These are phyloP conservation scores for Ctenicera cuprea DNA, from an alignment of 2,888 invertebrate species.

Conservation along the genomic window DNA sequence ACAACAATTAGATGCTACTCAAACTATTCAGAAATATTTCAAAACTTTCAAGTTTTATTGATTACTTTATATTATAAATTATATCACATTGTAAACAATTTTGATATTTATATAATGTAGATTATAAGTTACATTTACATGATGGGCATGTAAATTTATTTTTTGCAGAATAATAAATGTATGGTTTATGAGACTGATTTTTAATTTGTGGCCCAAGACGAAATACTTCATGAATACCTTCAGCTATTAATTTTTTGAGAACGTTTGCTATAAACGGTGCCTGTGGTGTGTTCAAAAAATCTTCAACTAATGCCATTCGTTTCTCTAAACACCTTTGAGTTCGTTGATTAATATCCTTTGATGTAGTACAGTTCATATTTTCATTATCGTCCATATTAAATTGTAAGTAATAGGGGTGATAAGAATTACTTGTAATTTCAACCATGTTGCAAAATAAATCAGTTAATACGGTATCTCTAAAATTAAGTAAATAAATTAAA, in stretches of 20 bases:
- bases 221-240: conserved; percentile 62
- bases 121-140: conserved; percentile 5
- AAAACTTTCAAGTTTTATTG: conserved; percentile 3
- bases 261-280: conserved; percentile 59
- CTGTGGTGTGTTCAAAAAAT: conserved; percentile 60
- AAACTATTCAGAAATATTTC: not conserved
- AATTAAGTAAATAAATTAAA: conserved; percentile 51
- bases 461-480: conserved; percentile 69
- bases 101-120: conserved; percentile 2
- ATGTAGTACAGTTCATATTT: not conserved
- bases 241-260: conserved; percentile 61
- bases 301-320: conserved; percentile 53
- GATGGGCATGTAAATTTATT: conserved; percentile 4
- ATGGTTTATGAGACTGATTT: conserved; percentile 9
- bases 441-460: conserved; percentile 61
- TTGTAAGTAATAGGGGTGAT: conserved; percentile 64
- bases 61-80: not conserved
- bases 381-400: conserved; percentile 57
- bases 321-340: conserved; percentile 36
- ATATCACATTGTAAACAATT: not conserved
- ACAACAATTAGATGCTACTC: too few species aligned
- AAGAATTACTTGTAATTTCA: conserved; percentile 50
- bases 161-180: conserved; percentile 4
- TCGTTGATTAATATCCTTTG: conserved; percentile 32
- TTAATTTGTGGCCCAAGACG: conserved; percentile 54